Base-by-base conservation (phyloP, 1,140 invertebrate genomes). In the Caenorhabditis remanei region DNA sequence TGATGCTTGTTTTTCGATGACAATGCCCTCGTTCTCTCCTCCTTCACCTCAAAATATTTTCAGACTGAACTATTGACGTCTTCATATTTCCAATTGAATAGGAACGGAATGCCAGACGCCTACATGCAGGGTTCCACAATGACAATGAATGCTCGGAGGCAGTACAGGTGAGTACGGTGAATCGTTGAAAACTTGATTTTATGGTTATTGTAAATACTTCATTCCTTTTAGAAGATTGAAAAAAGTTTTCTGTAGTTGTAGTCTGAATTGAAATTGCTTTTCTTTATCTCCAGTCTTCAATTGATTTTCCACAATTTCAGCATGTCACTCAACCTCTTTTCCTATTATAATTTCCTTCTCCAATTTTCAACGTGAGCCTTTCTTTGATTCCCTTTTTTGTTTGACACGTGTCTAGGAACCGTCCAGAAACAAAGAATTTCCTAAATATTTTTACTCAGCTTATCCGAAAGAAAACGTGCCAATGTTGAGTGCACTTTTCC, bases 21-120 rank as follows among this genome's bases (percentile, higher is more conserved):
- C 65, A 71, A 71, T 71, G 65, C 65, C 65, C 65, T 46, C 65
- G 16, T n/a, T n/a, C n/a, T n/a, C 13, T n/a, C 46, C 65, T 32
- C 32, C 32, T 32, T 71, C 65, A 71, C 65, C 65, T 71, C 65
- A 48, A 48, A 40, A 71, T 71, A 71, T 71, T 71, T 71, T 16
- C 65, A 71, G 65, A 63, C 65, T 43, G 14, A 79, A 79, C 71
- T 79, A 79, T 79, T 79, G 71, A 79, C 71, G 71, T 79, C 71
- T 48, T 11, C 71, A 21, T 24, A 13, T 46, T 43, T n/a, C 21
- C 9, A n/a, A 19, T 32, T 6, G 16, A 9, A 50, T 14, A n/a
- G 9, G 13, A n/a, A 48, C 21, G 14, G 14, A 50, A 79, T 79
- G 71, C 19, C 71, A 0, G 71, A 79, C 46, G 71, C 71, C 71